phyloP scores from a whole-genome alignment of 2,888 invertebrate species.

The Cabera pusaria region DNA sequence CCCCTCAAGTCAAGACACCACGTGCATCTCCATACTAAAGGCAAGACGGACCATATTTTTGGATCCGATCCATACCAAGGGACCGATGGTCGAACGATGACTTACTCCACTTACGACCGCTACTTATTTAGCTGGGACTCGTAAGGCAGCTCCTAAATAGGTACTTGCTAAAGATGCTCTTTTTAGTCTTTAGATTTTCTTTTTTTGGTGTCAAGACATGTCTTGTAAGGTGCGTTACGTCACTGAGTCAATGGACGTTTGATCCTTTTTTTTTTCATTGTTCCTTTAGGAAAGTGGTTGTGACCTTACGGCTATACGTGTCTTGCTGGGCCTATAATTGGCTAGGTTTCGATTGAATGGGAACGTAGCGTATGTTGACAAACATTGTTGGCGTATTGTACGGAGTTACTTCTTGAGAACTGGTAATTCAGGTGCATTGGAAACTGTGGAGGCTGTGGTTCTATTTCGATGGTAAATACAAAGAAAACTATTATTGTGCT shows the following conservation, averaged over 20 bases:
- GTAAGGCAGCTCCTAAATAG: conserved; percentile 59
- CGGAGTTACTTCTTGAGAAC: no score
- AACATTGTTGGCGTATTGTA: no score
- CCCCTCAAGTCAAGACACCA: conserved; percentile 55
- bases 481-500: no score
- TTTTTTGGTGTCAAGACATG: conserved; percentile 58
- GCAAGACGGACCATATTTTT: conserved; percentile 66
- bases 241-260: conserved; percentile 40
- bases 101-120: conserved; percentile 51
- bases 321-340: background rate
- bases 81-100: conserved; percentile 50
- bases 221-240: conserved; percentile 42
- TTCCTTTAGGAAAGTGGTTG: conserved; percentile 31
- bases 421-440: no score
- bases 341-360: background rate
- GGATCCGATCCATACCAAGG: conserved; percentile 69
- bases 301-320: conserved; percentile 15
- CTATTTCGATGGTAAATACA: no score
- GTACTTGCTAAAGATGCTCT: conserved; percentile 58
- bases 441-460: no score
- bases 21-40: conserved; percentile 67
- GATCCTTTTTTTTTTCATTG: conserved; percentile 27
- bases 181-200: conserved; percentile 57
- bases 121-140: conserved; percentile 63
- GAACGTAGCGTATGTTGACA: no score